phyloP scores from a whole-genome alignment of 2,888 invertebrate species.

The Temnothorax ravouxi region DNA sequence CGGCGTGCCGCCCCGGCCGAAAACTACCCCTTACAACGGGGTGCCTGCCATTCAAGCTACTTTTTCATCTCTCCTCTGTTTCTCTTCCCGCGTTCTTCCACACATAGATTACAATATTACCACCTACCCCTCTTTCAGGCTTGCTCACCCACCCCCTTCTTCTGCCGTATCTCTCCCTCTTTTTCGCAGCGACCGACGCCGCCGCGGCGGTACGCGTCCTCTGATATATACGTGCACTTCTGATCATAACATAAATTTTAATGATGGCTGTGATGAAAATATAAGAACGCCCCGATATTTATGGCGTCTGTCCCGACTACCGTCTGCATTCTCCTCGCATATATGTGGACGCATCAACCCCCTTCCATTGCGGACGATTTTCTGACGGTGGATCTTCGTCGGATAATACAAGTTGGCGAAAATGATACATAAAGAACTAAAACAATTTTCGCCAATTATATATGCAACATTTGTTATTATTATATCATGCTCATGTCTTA shows the following conservation, averaged over 20 bases:
- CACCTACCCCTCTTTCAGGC: constrained; percentile 73
- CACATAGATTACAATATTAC: constrained; percentile 86
- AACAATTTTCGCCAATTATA: not conserved
- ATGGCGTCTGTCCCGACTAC: constrained; percentile 77
- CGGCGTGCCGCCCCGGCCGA: constrained; percentile 70
- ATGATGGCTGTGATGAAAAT: constrained; percentile 86
- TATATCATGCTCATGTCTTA: not conserved
- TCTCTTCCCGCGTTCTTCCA: constrained; percentile 84
- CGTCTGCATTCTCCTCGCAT: constrained; percentile 59
- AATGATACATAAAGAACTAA: not conserved
- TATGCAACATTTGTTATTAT: not conserved
- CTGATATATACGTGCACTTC: constrained; percentile 84
- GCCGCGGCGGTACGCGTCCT: constrained; percentile 69
- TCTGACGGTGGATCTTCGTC: not conserved
- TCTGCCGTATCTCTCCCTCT: constrained; percentile 59
- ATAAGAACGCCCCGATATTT: constrained; percentile 85
- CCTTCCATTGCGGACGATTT: constrained; percentile 20
- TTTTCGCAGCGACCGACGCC: constrained; percentile 61
- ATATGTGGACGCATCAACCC: constrained; percentile 41
- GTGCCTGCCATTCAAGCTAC: constrained; percentile 82
- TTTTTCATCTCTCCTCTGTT: constrained; percentile 84
- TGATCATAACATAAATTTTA: constrained; percentile 86
- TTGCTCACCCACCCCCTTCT: constrained; percentile 58
- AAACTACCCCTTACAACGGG: constrained; percentile 82
- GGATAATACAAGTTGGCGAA: constrained; percentile 12